Base-by-base conservation (phyloP, 2,797 vertebrate species). In the Eulemur albifrons region DNA sequence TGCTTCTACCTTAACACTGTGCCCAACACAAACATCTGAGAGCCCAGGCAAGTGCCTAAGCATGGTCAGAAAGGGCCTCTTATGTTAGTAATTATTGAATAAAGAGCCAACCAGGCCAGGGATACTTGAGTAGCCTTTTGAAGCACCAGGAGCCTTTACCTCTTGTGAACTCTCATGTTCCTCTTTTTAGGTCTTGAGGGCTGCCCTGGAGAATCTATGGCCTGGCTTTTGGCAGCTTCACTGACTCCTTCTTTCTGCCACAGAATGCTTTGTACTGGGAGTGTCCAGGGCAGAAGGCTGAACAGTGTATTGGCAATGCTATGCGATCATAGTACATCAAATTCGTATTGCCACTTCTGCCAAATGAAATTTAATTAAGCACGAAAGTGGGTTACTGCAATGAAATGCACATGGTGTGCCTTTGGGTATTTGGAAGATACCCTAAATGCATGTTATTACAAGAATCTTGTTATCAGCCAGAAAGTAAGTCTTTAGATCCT, bases 351-450 rank as follows among this genome's bases (percentile, higher is more conserved):
- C 86, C 77, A 86, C 84, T 96, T 97, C 89, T 98, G 95, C 96
- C 98, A 97, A 97, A 97, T 93, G 87, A 83, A 97, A 97, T 97
- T 97, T 96, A 98, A 98, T 97, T 97, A 97, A 97, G 92, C 96
- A 77, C 81, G 83, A 97, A 97, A 97, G 61, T 97, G 77, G 81
- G 81, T 97, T 97, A 92, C 77, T 96, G 94, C 84, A 95, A 97
- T 97, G 97, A 98, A 97, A 97, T 77, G 73, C 96, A 97, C 70
- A 96, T 96, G 50, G 81, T 30, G 0, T 97, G 97, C 97, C 96
- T 97, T 96, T 87, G 92, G 96, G 77, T 96, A 92, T 93, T 97
- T 97, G 97, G 93, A 97, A 97, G 97, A 97, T 97, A 92, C 93
- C 50, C 80, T 93, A 97, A 97, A 96, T 95, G 80, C 97, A 73